Conservation (phyloP, 2,888 invertebrate genomes). For the Limulus polyphemus region DNA sequence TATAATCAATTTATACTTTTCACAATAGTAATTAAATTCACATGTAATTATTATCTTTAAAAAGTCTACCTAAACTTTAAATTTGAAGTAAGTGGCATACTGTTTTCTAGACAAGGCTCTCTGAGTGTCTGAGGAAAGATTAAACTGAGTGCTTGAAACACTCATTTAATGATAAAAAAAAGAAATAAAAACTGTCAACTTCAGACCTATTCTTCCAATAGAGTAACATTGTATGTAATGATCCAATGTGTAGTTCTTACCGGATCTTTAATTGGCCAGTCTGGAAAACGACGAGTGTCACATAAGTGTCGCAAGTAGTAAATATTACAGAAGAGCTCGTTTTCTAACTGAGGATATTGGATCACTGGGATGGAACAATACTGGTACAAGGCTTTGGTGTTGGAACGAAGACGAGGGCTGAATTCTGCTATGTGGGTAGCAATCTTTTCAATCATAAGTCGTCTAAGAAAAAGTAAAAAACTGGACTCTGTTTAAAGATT, state of each 20-base stretch:
- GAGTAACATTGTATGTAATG: not conserved
- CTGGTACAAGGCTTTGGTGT: conserved; percentile 86
- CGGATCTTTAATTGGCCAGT: conserved; percentile 94
- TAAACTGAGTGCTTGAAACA: no score
- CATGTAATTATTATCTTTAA: no score
- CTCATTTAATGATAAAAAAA: no score
- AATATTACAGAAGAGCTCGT: conserved; percentile 95
- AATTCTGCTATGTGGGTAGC: conserved; percentile 97
- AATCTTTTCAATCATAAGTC: conserved; percentile 90
- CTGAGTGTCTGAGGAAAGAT: no score
- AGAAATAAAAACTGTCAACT: no score
- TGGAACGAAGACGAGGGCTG: conserved; percentile 81
- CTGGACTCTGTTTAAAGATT: not conserved
- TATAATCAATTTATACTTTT: no score
- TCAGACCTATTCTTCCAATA: no score
- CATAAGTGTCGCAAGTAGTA: conserved; percentile 95
- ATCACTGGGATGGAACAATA: conserved; percentile 90
- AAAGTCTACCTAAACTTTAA: no score
- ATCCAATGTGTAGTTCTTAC: conserved; percentile 44
- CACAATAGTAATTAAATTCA: no score
- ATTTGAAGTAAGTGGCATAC: no score
- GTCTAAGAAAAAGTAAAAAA: conserved; percentile 41
- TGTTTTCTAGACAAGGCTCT: no score
- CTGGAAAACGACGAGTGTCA: conserved; percentile 72
- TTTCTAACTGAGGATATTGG: conserved; percentile 82